These are phyloP conservation scores for Oryctes rhinoceros DNA, from an alignment of 1,140 invertebrate species.

Conservation along the genomic window DNA sequence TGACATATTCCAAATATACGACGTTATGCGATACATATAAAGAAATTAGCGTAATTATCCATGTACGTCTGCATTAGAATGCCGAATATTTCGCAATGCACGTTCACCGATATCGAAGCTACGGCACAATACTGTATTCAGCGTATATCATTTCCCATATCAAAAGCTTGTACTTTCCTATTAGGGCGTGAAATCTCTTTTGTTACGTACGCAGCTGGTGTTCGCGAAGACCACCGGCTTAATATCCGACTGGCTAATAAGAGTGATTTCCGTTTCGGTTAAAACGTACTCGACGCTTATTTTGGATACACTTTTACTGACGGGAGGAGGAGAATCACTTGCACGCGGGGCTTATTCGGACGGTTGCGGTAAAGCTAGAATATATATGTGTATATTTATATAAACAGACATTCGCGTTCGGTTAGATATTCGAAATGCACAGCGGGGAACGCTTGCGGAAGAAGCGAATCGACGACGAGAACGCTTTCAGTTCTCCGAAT, in stretches of 20 bases:
- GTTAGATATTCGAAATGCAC: not conserved
- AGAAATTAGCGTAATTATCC: no score
- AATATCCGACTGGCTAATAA: not conserved
- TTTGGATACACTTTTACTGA: not conserved
- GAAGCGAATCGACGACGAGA: not conserved
- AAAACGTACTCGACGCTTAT: not conserved
- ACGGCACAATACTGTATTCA: no score
- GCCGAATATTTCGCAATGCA: no score
- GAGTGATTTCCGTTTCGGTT: not conserved
- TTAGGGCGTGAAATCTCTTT: slow-evolving; percentile 4
- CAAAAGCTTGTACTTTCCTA: not conserved
- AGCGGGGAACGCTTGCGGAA: not conserved
- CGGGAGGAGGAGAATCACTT: not conserved
- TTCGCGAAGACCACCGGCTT: not conserved
- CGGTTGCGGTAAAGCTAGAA: not conserved
- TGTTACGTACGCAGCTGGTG: not conserved
- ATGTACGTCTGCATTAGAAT: no score
- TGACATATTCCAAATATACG: no score
- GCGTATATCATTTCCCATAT: not conserved
- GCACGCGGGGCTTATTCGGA: not conserved
- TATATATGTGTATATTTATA: no score
- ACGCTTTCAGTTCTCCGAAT: not conserved
- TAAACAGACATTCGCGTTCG: not conserved
- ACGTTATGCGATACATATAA: no score
- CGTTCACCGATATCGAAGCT: no score